phyloP scores from a whole-genome alignment of 2,888 invertebrate genomes.

The Sminthurides aquaticus region DNA sequence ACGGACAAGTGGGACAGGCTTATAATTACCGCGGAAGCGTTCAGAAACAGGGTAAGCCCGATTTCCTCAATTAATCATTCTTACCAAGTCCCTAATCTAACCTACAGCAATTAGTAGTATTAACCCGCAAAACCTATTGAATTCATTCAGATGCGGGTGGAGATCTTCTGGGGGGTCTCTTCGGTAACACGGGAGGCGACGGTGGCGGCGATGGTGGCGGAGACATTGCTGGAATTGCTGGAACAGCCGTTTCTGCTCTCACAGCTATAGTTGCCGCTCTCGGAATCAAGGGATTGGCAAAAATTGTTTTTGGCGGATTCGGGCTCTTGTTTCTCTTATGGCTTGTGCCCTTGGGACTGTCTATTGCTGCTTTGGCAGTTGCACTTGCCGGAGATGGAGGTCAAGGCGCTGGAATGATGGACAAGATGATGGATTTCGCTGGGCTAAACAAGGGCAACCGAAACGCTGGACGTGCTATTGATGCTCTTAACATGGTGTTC shows the following conservation, averaged over 20 bases:
- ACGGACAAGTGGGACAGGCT: too few relatives aligned
- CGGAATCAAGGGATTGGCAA: neutral
- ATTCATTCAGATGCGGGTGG: too few relatives aligned
- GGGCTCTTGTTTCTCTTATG: neutral
- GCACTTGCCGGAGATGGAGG: neutral
- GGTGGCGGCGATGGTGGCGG: neutral
- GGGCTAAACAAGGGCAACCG: neutral
- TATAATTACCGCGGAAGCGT: neutral
- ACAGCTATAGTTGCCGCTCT: neutral
- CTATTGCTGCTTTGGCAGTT: neutral
- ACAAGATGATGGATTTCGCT: conserved; percentile 3
- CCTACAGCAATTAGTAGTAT: too few relatives aligned
- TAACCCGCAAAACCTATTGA: too few relatives aligned
- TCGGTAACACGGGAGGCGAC: neutral
- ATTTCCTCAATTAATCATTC: too few relatives aligned
- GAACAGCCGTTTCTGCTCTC: neutral
- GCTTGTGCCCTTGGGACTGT: neutral
- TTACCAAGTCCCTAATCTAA: too few relatives aligned
- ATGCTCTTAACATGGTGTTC: neutral
- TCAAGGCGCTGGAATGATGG: neutral
- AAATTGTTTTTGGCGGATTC: neutral
- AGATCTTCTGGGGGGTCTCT: too few relatives aligned
- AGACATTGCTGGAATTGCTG: neutral
- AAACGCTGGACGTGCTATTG: neutral
- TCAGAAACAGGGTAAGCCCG: conserved; percentile 1